Percentiles rank a stretch among this genome's conserved stretches.
These are phyloP conservation scores for Machimus atricapillus DNA, from an alignment of 2,888 invertebrate genomes.

Conservation along the genomic window DNA sequence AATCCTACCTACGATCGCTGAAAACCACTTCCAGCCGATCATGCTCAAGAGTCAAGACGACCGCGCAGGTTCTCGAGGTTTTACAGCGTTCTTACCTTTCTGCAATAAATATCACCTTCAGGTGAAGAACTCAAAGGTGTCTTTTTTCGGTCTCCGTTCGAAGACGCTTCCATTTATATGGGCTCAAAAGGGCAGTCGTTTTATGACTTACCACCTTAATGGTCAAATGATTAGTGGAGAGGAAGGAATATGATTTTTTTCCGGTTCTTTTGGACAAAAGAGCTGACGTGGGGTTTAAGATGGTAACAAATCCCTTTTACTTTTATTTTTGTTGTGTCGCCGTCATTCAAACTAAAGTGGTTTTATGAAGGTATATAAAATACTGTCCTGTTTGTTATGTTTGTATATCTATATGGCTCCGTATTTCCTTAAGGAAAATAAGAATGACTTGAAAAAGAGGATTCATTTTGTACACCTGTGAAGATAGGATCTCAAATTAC, in stretches of 20 bases:
- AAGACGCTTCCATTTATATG: background rate
- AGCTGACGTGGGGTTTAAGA: background rate
- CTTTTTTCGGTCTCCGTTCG: background rate
- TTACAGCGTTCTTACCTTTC: slow-evolving; percentile 3
- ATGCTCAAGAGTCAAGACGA: background rate
- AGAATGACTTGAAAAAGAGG: too few relatives aligned
- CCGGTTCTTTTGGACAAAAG: background rate
- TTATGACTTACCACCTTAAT: background rate
- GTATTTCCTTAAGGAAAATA: too few relatives aligned
- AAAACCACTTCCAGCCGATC: background rate
- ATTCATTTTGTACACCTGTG: too few relatives aligned
- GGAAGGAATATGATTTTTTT: background rate
- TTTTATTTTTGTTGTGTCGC: background rate
- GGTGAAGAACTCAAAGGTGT: background rate
- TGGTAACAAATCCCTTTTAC: background rate
- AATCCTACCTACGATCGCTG: background rate
- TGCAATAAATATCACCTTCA: slow-evolving; percentile 5
- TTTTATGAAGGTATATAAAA: background rate
- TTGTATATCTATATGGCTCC: background rate
- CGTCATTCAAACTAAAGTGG: background rate
- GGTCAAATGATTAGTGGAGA: background rate
- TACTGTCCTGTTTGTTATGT: too few relatives aligned
- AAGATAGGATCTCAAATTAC: too few relatives aligned
- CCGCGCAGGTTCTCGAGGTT: background rate
- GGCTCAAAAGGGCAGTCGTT: background rate